These are phyloP conservation scores for Sminthurinus aureus DNA, from an alignment of 2,888 invertebrate genomes.

Conservation along the genomic window DNA sequence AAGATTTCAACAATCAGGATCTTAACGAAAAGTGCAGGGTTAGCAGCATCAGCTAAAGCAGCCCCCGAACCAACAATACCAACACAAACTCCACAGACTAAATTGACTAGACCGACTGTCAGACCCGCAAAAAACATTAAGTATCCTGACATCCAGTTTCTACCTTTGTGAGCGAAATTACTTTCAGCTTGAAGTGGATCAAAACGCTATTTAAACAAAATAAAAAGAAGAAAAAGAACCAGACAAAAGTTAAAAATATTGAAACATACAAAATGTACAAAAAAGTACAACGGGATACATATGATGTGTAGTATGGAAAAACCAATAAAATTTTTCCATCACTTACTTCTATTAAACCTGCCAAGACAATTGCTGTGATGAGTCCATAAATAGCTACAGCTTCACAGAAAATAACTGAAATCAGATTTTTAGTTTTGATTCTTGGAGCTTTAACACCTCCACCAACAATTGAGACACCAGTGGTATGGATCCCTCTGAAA, in stretches of 20 bases:
- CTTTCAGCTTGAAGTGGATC: constrained; percentile 43
- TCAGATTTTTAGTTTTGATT: constrained; percentile 99
- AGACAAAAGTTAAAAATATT: too few species aligned
- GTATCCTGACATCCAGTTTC: constrained; percentile 87
- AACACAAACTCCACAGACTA: constrained; percentile 95
- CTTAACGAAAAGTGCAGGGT: constrained; percentile 94
- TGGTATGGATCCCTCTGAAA: constrained; percentile 90
- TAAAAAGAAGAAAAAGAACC: background rate
- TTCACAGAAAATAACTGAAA: constrained; percentile 99
- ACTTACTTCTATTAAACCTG: constrained; percentile 76
- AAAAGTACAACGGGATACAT: too few species aligned
- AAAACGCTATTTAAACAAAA: constrained; percentile 42
- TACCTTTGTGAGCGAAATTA: constrained; percentile 59
- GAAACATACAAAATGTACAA: too few species aligned
- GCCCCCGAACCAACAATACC: constrained; percentile 99
- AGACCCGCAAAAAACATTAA: constrained; percentile 96
- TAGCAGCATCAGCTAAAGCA: constrained; percentile 97
- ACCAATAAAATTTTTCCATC: background rate
- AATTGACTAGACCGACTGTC: constrained; percentile 93
- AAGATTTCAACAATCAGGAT: constrained; percentile 99
- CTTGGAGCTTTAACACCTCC: constrained; percentile 98
- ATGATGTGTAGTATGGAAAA: background rate
- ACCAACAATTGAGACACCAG: constrained; percentile 94
- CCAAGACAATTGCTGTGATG: constrained; percentile 96
- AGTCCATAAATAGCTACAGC: constrained; percentile 99